Percentiles rank a stretch among this genome's conserved stretches.
phyloP scores from a whole-genome alignment of 2,797 vertebrate genomes.

The Glossophaga mutica region DNA sequence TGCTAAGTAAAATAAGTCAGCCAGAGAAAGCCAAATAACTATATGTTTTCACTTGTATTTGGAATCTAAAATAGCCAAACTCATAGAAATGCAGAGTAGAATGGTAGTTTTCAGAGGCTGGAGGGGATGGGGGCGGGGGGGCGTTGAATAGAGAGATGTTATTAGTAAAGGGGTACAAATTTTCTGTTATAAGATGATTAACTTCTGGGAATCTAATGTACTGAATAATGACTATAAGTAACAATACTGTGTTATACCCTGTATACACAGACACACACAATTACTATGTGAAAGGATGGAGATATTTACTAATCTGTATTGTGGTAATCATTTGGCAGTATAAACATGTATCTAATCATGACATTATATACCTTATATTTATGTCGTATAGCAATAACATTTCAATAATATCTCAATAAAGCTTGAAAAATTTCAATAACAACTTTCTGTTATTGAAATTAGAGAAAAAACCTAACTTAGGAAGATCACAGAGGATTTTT shows the following conservation, averaged over 20 bases:
- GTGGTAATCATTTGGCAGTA: background rate
- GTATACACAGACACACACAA: background rate
- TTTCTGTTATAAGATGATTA: background rate
- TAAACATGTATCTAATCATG: background rate
- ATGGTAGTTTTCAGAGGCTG: background rate
- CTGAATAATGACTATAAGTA: background rate
- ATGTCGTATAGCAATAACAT: background rate
- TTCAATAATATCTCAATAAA: background rate
- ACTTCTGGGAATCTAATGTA: background rate
- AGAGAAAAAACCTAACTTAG: background rate
- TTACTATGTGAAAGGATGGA: background rate
- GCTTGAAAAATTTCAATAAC: background rate
- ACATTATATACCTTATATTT: background rate
- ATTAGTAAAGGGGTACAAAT: background rate
- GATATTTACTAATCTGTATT: background rate
- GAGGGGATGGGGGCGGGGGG: background rate
- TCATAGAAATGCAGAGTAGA: background rate
- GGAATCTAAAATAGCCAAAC: background rate
- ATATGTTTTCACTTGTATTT: background rate
- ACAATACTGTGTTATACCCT: background rate
- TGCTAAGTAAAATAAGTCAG: background rate
- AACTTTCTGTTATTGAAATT: background rate
- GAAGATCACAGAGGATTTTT: background rate
- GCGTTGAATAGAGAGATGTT: background rate
- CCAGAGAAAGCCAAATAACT: background rate